phyloP scores from a whole-genome alignment of 2,797 vertebrate species.

The Cetoscarus ocellatus region DNA sequence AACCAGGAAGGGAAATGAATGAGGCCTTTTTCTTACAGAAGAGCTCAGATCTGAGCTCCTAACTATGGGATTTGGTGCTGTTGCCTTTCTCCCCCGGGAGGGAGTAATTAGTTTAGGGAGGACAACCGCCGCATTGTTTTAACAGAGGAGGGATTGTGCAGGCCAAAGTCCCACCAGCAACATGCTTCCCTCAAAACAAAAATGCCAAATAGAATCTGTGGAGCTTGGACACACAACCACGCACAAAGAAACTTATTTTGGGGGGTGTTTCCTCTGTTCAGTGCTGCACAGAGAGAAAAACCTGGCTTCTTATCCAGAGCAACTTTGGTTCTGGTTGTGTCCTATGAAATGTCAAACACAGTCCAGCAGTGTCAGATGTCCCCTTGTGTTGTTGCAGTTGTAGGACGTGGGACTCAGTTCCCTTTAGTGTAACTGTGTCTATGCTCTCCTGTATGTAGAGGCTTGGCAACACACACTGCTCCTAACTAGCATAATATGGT shows the following conservation, averaged over 20 bases:
- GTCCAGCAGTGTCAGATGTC: slow-evolving; percentile 74
- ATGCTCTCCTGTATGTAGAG: slow-evolving; percentile 65
- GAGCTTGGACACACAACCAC: slow-evolving; percentile 47
- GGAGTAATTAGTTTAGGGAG: slow-evolving; percentile 88
- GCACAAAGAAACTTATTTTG: slow-evolving; percentile 23
- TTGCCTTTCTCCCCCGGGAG: slow-evolving; percentile 85
- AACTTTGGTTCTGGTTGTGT: slow-evolving; percentile 37
- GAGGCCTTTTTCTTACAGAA: slow-evolving; percentile 82
- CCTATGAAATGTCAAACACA: slow-evolving; percentile 71
- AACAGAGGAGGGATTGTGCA: slow-evolving; percentile 89
- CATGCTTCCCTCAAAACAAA: slow-evolving; percentile 84
- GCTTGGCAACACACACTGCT: slow-evolving; percentile 68
- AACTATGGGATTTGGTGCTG: slow-evolving; percentile 87
- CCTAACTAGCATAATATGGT: slow-evolving; percentile 83
- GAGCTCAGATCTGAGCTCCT: slow-evolving; percentile 84
- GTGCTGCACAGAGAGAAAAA: slow-evolving; percentile 24
- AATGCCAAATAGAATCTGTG: slow-evolving; percentile 81
- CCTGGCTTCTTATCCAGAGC: slow-evolving; percentile 19
- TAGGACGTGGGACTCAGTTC: slow-evolving; percentile 54
- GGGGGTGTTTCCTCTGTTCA: slow-evolving; percentile 27
- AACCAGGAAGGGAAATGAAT: slow-evolving; percentile 78
- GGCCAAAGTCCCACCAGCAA: slow-evolving; percentile 85
- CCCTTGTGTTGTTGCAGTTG: slow-evolving; percentile 63
- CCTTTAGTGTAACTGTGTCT: slow-evolving; percentile 52
- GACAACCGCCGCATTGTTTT: slow-evolving; percentile 89